Evolutionary conservation across 2,113 vertebrate species (phyloP).

Genomic region (Hydrochoerus hydrochaeris): DNA sequence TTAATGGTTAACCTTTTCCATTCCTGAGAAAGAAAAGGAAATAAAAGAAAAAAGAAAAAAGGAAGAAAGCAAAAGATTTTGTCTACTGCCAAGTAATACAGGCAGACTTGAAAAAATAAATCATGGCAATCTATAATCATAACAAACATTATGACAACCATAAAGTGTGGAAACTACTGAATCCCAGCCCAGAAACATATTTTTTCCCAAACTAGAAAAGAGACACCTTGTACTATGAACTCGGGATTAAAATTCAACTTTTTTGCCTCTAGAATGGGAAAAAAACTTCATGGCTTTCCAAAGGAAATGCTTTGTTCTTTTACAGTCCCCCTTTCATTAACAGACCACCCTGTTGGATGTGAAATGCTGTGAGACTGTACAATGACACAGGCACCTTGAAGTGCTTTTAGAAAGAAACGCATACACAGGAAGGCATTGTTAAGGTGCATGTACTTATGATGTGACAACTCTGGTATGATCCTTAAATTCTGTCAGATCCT

Average conservation of each 20-base stretch:
- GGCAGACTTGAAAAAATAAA: constrained; percentile 46
- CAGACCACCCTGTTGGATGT: not conserved
- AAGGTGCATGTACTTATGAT: not conserved
- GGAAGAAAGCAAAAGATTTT: constrained; percentile 35
- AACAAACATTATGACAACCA: constrained; percentile 61
- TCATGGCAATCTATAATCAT: constrained; percentile 30
- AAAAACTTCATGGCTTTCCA: constrained; percentile 67
- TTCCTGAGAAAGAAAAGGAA: constrained; percentile 46
- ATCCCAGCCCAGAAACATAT: constrained; percentile 54
- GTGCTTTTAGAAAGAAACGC: not conserved
- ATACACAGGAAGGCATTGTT: not conserved
- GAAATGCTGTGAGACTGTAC: not conserved
- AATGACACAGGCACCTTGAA: not conserved
- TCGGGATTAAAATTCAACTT: constrained; percentile 61
- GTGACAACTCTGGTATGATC: not conserved
- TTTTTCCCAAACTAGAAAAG: constrained; percentile 54
- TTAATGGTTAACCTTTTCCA: not conserved
- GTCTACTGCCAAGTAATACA: not conserved
- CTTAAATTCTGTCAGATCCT: constrained; percentile 71
- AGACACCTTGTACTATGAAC: constrained; percentile 66
- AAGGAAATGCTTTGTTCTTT: constrained; percentile 65
- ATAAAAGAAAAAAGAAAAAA: not conserved
- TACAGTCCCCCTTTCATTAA: constrained; percentile 18
- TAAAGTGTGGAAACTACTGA: constrained; percentile 61
- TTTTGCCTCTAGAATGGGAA: constrained; percentile 47